Conservation (phyloP, 2,113 vertebrate species). For the Cisticola juncidis region DNA sequence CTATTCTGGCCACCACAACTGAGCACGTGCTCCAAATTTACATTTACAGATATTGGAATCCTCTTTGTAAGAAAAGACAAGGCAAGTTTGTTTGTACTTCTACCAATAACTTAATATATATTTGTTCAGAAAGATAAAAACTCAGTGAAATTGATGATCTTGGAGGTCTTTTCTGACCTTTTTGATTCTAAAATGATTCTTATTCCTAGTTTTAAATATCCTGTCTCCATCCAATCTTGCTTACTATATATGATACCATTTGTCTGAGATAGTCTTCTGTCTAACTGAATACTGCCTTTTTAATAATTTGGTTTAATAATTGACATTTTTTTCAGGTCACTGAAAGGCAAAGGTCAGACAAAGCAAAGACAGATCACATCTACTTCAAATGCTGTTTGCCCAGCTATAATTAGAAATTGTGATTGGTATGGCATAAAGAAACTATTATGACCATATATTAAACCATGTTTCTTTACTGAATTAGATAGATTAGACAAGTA, state of each 20-base stretch:
- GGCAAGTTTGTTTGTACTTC: not conserved
- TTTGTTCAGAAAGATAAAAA: not conserved
- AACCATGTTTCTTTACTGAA: not conserved
- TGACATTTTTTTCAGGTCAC: not conserved
- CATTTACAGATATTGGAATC: not conserved
- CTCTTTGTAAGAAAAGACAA: not conserved
- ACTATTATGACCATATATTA: not conserved
- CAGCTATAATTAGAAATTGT: not conserved
- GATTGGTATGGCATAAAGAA: not conserved
- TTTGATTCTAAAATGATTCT: not conserved
- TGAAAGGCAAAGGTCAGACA: not conserved
- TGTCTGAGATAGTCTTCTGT: not conserved
- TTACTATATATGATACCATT: not conserved
- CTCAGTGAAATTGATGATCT: not conserved
- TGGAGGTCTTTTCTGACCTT: not conserved
- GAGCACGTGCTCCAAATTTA: accelerated
- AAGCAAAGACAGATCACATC: not conserved
- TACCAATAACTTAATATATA: not conserved
- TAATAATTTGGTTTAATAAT: not conserved
- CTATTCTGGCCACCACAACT: not conserved
- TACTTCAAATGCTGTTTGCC: not conserved
- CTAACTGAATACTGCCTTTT: not conserved
- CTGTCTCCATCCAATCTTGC: not conserved
- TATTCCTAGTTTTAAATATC: not conserved
- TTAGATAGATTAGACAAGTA: not conserved